phyloP scores from a whole-genome alignment of 2,113 vertebrate species.

The Riparia riparia region DNA sequence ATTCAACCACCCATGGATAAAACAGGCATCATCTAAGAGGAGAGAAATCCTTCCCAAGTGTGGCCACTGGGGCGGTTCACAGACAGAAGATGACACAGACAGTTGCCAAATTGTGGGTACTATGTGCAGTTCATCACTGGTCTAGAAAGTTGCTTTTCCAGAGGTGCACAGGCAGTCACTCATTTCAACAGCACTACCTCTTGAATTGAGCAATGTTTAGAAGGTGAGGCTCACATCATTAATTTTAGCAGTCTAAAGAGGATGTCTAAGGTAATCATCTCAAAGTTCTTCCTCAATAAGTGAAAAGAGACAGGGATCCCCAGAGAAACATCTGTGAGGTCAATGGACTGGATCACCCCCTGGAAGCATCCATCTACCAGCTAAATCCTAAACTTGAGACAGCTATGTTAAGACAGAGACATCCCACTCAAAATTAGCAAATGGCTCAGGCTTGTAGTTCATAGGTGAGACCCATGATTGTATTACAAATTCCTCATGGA shows the following conservation, averaged over 20 bases:
- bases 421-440: not conserved
- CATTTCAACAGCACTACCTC: not conserved
- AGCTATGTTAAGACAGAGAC: not conserved
- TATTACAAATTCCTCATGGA: not conserved
- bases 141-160: not conserved
- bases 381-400: not conserved
- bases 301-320: not conserved
- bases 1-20: not conserved
- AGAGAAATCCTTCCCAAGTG: not conserved
- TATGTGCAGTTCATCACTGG: not conserved
- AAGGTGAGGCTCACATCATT: not conserved
- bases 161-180: not conserved
- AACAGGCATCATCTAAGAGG: not conserved
- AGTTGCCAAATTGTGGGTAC: not conserved
- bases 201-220: not conserved
- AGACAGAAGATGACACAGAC: not conserved
- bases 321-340: not conserved
- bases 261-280: not conserved
- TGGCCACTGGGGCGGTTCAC: not conserved
- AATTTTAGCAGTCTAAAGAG: not conserved
- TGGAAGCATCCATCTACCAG: not conserved
- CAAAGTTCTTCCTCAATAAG: not conserved
- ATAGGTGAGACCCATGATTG: accelerated
- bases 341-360: not conserved
- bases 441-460: not conserved